Evolutionary conservation across 2,113 vertebrate species (phyloP), one percentile per base, ranked within the genome.

Genomic region (Saguinus imperator): DNA sequence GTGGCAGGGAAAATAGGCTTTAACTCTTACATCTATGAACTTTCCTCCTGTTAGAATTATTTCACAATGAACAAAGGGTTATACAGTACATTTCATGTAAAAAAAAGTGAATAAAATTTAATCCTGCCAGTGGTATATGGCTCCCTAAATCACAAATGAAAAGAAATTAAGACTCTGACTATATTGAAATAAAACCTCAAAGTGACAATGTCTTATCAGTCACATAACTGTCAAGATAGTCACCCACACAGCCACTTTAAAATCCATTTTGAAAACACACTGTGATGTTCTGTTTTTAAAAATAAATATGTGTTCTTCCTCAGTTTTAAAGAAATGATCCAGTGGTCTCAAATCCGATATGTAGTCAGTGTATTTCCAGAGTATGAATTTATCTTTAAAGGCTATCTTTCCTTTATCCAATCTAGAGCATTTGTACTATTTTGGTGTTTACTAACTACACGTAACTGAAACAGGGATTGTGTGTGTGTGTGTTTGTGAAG

Each of bases 191-290:
- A 86, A 83, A 97, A 45, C 17, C 37, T 97, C 48, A 64, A 57
- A 45, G 17, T 72, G 81, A 93, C 61, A 94, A 25, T 55, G 3
- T 43, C 40, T 68, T 50, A 89, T 80, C 52, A 70, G 52, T 92
- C 45, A 86, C 4, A 20, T 45, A 55, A 64, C 50, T 77, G 57
- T 57, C 55, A 72, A 82, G 73, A 72, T 50, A 50, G 66, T 96
- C 79, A 86, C 75, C 80, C 55, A 89, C 73, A 52, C 50, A 75
- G 21, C 1, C 64, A 83, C 48, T 93, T 66, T 40, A 79, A 95
- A 96, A 88, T 61, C 37, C 89, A 87, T 64, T 96, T 76, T 58
- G 37, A 97, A 93, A 92, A 86, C 66, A 89, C 17, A 25, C 3
- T 18, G 35, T 73, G 48, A 72, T 72, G 40, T 57, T 86, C 58